Percentiles rank a stretch among this genome's conserved stretches.
These are phyloP conservation scores for Sphaerophoria taeniata DNA, from an alignment of 2,888 invertebrate species.

Conservation along the genomic window DNA sequence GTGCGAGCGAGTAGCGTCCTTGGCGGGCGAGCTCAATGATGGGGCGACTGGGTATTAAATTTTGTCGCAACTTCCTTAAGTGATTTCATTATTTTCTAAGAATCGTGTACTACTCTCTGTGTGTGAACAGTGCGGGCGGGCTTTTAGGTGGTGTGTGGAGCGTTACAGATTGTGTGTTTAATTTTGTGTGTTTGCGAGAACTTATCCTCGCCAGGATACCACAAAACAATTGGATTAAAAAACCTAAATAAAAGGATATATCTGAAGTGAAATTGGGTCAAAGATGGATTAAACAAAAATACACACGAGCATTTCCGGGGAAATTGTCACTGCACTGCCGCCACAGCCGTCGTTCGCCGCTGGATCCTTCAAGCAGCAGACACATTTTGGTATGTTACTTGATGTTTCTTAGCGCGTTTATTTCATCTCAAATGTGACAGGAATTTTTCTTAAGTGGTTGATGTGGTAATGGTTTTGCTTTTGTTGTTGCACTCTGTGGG, in stretches of 20 bases:
- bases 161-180: conserved; percentile 20
- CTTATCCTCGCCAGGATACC: conserved; percentile 43
- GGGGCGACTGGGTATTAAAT: conserved; percentile 52
- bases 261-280: conserved; percentile 62
- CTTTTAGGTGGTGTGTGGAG: neutral
- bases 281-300: conserved; percentile 64
- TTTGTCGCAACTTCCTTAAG: conserved; percentile 50
- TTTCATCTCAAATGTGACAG: conserved; percentile 35
- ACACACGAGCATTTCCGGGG: conserved; percentile 54
- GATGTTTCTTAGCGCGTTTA: conserved; percentile 26
- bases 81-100: conserved; percentile 1
- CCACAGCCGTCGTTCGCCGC: neutral
- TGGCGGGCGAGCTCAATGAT: conserved; percentile 26
- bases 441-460: conserved; percentile 27
- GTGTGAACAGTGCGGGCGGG: neutral
- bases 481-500: neutral
- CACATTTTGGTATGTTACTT: conserved; percentile 49
- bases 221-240: conserved; percentile 59
- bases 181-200: conserved; percentile 27
- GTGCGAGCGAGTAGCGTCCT: conserved; percentile 21
- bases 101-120: conserved; percentile 31
- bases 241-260: conserved; percentile 39
- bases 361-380: conserved; percentile 11
- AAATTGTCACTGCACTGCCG: neutral
- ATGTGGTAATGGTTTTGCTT: neutral